Evolutionary conservation across 2,888 invertebrate genomes (phyloP), one percentile per base, ranked within the genome.

Genomic region (Cantharis nigra): DNA sequence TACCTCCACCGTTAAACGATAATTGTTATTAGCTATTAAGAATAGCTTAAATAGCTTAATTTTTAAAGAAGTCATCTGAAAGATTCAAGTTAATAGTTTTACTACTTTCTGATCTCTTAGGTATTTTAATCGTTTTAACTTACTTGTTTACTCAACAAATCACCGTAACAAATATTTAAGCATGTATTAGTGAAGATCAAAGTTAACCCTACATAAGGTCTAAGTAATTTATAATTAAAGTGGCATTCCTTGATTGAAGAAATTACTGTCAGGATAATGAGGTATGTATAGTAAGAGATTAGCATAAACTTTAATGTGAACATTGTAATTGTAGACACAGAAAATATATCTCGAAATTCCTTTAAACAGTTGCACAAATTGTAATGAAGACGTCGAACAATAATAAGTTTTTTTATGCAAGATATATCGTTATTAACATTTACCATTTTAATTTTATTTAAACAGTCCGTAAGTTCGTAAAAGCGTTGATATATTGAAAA

Each of bases 261-360:
- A n/a, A 9, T n/a, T 0, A n/a, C 0, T 7, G n/a, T 13, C 3
- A n/a, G 0, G n/a, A 33, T 13, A 1, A 49, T 0, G 2, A 4
- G 0, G 5, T 13, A 33, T 0, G 5, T 13, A 7, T 49, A 7
- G 49, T 49, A 49, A 9, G 49, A n/a, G 49, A n/a, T 7, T 5
- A 49, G 0, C 2, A n/a, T n/a, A 49, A n/a, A 49, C 2, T n/a
- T n/a, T 4, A n/a, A n/a, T n/a, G 49, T 49, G 2, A 49, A n/a
- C 2, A 49, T 49, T n/a, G 5, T 9, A 49, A 9, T 49, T 7
- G 49, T 0, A n/a, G 49, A n/a, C n/a, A 49, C 2, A 4, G 0
- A 49, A n/a, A 0, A n/a, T 49, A 49, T 7, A 49, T 49, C 5
- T 13, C 9, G n/a, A 13, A 49, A 33, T n/a, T 49, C n/a, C 0